Base-by-base conservation (phyloP, 2,888 invertebrate genomes). In the Atrina japonica region DNA sequence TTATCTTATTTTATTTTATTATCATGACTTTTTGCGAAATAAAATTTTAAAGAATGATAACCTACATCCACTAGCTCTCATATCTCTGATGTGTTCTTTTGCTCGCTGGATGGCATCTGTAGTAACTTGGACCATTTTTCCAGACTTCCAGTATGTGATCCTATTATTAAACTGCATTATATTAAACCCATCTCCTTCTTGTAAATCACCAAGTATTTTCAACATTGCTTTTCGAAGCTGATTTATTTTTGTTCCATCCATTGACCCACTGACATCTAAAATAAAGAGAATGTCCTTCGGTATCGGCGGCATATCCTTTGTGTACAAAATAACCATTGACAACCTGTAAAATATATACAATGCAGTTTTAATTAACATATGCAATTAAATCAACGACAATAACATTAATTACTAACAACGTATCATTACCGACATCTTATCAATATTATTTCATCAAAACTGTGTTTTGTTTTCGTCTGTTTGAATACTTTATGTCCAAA, bases 201-300 rank as follows among this genome's bases (percentile, higher is more conserved):
- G 53, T 14, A 82, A 65, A 41, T 82, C 80, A 3, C 58, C 16
- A 2, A 81, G 59, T 11, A 80, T 76, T n/a, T 49, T 45, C n/a
- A 55, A 21, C 78, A 83, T 77, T 7, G 81, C 77, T 5, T 70
- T 77, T 56, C 82, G 93, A 21, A 94, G 89, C 89, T 95, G 94
- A 16, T 91, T 89, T 45, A 95, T 92, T 91, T 94, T 94, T 60
- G 91, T 91, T 47, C 93, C 94, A 81, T 91, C 91, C 95, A 95
- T 95, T 64, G 94, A 95, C 16, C 94, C 94, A 41, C 94, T 94
- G 0, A 94, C 93, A 88, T 95, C 95, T 83, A 95, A 91, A 27
- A 95, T 93, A 87, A 95, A 95, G 14, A 95, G 92, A 5, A 94
- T 93, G 83, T 94, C 93, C 87, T 95, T 95, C 6, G 81, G 76